Base-by-base conservation (phyloP, 2,888 invertebrate genomes). In the Disparrhopalites patrizii region DNA sequence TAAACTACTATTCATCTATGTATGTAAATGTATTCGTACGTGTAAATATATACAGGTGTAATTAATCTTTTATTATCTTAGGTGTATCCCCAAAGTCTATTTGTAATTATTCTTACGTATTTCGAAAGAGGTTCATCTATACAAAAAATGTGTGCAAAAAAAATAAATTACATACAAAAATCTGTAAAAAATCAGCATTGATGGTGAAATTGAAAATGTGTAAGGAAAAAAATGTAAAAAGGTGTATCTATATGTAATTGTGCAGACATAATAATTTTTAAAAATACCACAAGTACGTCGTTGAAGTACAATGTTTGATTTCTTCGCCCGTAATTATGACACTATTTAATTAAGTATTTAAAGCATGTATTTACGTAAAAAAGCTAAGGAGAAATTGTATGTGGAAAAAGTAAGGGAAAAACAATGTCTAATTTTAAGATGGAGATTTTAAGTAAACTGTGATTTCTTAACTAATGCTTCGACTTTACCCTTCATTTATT, bases 401-500 rank as follows among this genome's bases (percentile, higher is more conserved):
- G 36, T 15, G 15, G 15, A 36, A 36, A 36, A 15, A 43, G 43
- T 43, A 20, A 43, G n/a, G 20, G n/a, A 43, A 36, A 36, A 36
- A 36, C 15, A 15, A 43, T 43, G 43, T 43, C 15, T 43, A 43
- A 43, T 43, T 43, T 43, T 43, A 43, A 43, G 43, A 43, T 43
- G 43, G 43, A 43, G 43, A 43, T 43, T 43, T 43, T 43, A 43
- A 43, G 43, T 43, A 43, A 43, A 43, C 43, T 43, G 43, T 43
- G 43, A 43, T 43, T 43, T 43, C 43, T 43, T 43, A 43, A 43
- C 43, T 20, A 20, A 43, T 43, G 43, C n/a, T n/a, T n/a, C n/a
- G n/a, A n/a, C n/a, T n/a, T n/a, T n/a, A n/a, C n/a, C n/a, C n/a
- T n/a, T n/a, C n/a, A n/a, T n/a, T n/a, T n/a, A n/a, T n/a, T n/a